Conservation (phyloP, 2,888 invertebrate genomes). For the Thalpophila matura region DNA sequence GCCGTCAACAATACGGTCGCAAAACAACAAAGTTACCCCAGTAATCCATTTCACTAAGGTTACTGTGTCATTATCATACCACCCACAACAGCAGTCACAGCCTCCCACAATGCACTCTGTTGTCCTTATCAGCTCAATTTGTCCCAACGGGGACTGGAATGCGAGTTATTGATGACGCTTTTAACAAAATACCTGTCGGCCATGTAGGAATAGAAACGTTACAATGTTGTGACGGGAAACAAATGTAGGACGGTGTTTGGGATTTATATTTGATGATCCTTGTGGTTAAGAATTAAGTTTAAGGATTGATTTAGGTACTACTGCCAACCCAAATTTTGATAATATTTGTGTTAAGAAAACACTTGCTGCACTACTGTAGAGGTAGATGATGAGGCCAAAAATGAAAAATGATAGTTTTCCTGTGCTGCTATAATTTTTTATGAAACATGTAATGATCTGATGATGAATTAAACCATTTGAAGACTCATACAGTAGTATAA, state of each 20-base stretch:
- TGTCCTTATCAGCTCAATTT: conserved; percentile 52
- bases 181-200: conserved; percentile 46
- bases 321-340: not conserved
- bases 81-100: conserved; percentile 41
- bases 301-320: conserved; percentile 2
- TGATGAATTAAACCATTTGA: not conserved
- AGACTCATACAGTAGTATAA: not conserved
- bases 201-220: conserved; percentile 45
- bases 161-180: conserved; percentile 64
- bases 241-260: conserved; percentile 11
- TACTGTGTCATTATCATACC: conserved; percentile 50
- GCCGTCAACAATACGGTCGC: too few species aligned
- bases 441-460: not conserved
- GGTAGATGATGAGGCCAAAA: too few species aligned
- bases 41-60: conserved; percentile 43
- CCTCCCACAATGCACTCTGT: conserved; percentile 43
- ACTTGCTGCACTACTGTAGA: too few species aligned
- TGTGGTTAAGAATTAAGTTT: not conserved
- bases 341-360: not conserved
- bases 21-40: conserved; percentile 29
- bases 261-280: conserved; percentile 32
- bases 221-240: conserved; percentile 26
- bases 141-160: conserved; percentile 38
- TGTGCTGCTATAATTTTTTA: not conserved
- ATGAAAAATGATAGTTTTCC: not conserved